Conservation (phyloP, 2,113 vertebrate genomes). For the Passer montanus region DNA sequence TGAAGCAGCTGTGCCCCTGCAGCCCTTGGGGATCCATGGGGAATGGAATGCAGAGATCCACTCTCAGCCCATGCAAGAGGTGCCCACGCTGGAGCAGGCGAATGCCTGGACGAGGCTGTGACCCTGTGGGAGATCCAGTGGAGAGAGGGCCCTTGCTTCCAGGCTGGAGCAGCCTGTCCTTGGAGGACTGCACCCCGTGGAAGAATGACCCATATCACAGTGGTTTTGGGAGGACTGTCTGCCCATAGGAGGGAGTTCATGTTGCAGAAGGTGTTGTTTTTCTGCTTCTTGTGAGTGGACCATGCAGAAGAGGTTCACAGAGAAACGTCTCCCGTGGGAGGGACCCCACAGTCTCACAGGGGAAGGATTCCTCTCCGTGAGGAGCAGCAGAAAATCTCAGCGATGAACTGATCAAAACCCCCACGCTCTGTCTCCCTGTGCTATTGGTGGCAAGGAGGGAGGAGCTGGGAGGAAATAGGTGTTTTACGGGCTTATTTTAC, state of each 20-base stretch:
- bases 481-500: neutral
- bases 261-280: rapidly evolving
- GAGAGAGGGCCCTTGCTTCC: neutral
- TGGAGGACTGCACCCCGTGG: rapidly evolving
- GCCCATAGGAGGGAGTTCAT: rapidly evolving
- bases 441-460: neutral
- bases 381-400: rapidly evolving
- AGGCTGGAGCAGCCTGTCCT: neutral
- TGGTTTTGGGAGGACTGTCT: neutral
- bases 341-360: neutral
- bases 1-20: neutral
- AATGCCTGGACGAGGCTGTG: neutral
- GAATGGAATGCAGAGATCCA: no score
- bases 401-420: neutral
- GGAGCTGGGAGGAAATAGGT: no score
- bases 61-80: no score
- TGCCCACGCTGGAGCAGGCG: rapidly evolving
- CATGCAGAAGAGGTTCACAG: neutral
- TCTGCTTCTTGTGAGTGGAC: no score
- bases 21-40: no score
- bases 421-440: neutral
- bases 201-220: rapidly evolving
- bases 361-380: neutral
- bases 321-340: neutral
- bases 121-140: rapidly evolving